Evolutionary conservation across 2,797 vertebrate genomes (phyloP).

Genomic region (Lycodopsis pacificus): DNA sequence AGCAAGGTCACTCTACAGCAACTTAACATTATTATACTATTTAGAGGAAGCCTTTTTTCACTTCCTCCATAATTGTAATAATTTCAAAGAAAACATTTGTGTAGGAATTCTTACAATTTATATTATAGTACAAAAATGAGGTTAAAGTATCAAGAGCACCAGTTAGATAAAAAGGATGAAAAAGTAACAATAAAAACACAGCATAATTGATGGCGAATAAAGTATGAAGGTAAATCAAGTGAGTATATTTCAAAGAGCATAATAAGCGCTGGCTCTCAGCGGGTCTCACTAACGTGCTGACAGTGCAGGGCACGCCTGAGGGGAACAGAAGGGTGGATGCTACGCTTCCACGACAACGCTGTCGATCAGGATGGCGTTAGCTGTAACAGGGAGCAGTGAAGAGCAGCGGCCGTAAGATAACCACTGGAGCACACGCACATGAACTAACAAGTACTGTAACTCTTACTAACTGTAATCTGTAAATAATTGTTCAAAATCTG

Average conservation of each 20-base stretch:
- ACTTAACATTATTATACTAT: background rate
- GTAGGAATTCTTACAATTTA: background rate
- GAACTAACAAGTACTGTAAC: background rate
- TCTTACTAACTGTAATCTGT: background rate
- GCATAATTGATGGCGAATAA: too few species aligned
- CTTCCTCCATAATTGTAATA: background rate
- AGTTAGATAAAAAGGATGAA: background rate
- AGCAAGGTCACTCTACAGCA: constrained; percentile 49
- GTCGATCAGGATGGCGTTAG: background rate
- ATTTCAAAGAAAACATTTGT: background rate
- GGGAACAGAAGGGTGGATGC: too few species aligned
- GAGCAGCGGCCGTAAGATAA: too few species aligned
- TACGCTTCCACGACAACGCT: too few species aligned
- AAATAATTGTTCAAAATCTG: too few species aligned
- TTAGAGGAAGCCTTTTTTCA: background rate
- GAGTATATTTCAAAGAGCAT: too few species aligned
- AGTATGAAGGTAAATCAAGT: too few species aligned
- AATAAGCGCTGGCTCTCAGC: too few species aligned
- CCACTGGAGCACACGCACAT: background rate
- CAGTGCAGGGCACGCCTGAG: too few species aligned
- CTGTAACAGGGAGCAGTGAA: too few species aligned
- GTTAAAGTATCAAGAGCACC: background rate
- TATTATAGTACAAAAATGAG: background rate
- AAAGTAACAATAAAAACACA: too few species aligned
- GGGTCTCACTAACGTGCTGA: too few species aligned